A percentile compares a stretch with the other conserved stretches of the same genome.
phyloP scores from a whole-genome alignment of 2,888 invertebrate species.

The Troides oblongomaculatus region DNA sequence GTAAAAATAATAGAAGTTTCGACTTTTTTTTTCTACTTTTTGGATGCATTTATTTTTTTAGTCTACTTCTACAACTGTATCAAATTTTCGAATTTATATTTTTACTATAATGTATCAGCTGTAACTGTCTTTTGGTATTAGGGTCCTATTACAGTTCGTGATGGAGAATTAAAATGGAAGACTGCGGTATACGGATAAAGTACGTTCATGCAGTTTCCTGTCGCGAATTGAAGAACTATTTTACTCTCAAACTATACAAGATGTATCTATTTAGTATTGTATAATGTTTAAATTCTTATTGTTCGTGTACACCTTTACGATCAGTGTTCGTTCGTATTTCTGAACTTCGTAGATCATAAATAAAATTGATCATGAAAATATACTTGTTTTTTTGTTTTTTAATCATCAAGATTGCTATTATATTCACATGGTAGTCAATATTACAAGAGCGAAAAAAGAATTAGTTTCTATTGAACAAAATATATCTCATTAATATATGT shows the following conservation, averaged over 20 bases:
- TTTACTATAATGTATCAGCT: background rate
- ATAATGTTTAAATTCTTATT: slow-evolving; percentile 39
- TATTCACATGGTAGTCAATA: too few relatives aligned
- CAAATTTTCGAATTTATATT: slow-evolving; percentile 29
- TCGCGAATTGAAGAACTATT: slow-evolving; percentile 26
- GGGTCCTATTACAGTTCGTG: slow-evolving; percentile 33
- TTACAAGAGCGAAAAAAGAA: too few relatives aligned
- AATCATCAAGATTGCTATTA: too few relatives aligned
- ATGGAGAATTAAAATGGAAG: slow-evolving; percentile 43
- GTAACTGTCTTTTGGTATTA: slow-evolving; percentile 22
- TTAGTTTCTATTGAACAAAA: too few relatives aligned
- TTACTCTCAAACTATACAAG: slow-evolving; percentile 31
- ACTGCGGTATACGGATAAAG: slow-evolving; percentile 46
- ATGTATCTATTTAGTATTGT: slow-evolving; percentile 30
- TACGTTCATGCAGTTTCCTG: slow-evolving; percentile 38
- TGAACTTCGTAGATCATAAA: slow-evolving; percentile 5
- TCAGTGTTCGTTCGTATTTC: slow-evolving; percentile 9
- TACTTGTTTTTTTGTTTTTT: background rate
- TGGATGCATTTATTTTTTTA: background rate
- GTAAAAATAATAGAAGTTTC: background rate
- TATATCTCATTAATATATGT: too few relatives aligned
- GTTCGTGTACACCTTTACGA: background rate
- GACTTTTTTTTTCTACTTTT: background rate
- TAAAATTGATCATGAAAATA: slow-evolving; percentile 42
- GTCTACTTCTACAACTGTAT: background rate